A percentile compares a stretch with the other conserved stretches of the same genome.
Evolutionary conservation across 2,888 invertebrate species (phyloP).

Genomic region (Cephonodes hylas): DNA sequence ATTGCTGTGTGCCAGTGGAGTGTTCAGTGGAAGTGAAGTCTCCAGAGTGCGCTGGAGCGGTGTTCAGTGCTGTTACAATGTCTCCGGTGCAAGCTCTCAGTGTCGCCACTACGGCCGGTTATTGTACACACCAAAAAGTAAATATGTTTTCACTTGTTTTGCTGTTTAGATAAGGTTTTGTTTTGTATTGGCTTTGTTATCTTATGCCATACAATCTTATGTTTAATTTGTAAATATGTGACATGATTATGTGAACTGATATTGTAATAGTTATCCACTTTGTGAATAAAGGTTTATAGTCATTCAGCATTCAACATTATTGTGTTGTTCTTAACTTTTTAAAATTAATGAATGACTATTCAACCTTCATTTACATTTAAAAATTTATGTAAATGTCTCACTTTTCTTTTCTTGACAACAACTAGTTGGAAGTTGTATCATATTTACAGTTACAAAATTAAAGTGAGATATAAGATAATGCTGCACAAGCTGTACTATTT

Average conservation of each 20-base stretch:
- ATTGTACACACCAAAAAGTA: conserved; percentile 52
- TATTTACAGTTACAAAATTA: background rate
- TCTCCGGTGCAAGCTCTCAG: conserved; percentile 22
- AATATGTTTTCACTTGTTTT: conserved; percentile 68
- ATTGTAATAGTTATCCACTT: background rate
- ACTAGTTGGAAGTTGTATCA: too few relatives aligned
- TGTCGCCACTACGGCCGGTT: conserved; percentile 13
- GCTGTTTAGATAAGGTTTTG: conserved; percentile 50
- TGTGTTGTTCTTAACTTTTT: background rate
- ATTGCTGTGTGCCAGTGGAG: conserved; percentile 64
- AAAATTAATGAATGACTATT: background rate
- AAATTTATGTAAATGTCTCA: background rate
- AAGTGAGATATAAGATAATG: background rate
- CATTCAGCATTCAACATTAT: background rate
- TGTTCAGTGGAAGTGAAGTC: conserved; percentile 59
- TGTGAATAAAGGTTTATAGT: background rate
- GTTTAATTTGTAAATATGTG: conserved; percentile 12
- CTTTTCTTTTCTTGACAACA: background rate
- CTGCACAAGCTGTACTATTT: background rate
- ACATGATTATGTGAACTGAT: background rate
- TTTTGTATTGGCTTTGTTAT: conserved; percentile 48
- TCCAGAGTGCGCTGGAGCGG: conserved; percentile 47
- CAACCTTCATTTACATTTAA: background rate
- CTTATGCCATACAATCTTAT: conserved; percentile 24
- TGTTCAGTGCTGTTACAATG: conserved; percentile 51